A percentile compares a stretch with the other conserved stretches of the same genome.
Evolutionary conservation across 2,113 vertebrate genomes (phyloP).

Genomic region (Cynoglossus semilaevis): DNA sequence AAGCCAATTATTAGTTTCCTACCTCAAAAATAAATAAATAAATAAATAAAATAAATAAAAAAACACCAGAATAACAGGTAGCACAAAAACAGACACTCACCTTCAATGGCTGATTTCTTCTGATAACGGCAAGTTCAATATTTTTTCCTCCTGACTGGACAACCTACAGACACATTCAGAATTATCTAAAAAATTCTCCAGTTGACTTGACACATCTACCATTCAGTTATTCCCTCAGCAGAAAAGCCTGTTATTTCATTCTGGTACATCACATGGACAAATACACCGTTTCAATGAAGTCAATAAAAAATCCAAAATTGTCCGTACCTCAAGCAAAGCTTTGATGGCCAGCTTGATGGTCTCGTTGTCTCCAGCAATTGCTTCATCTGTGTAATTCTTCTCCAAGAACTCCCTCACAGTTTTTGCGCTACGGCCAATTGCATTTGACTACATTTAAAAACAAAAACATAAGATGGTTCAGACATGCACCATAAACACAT

Average conservation of each 20-base stretch:
- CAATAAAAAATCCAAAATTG: neutral
- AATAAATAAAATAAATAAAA: too few relatives aligned
- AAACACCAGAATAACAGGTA: too few relatives aligned
- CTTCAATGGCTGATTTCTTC: slow-evolving; percentile 81
- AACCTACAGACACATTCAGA: slow-evolving; percentile 61
- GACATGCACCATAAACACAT: neutral
- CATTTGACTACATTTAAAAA: slow-evolving; percentile 73
- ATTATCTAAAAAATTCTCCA: too few relatives aligned
- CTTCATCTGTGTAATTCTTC: slow-evolving; percentile 82
- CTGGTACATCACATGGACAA: neutral
- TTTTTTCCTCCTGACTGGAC: slow-evolving; percentile 84
- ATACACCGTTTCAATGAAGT: neutral
- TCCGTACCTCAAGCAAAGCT: slow-evolving; percentile 82
- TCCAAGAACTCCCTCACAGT: slow-evolving; percentile 82
- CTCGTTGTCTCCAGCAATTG: slow-evolving; percentile 78
- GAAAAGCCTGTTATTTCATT: neutral
- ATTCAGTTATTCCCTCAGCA: neutral
- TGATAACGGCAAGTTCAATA: slow-evolving; percentile 78
- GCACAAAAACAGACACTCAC: too few relatives aligned
- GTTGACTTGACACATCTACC: neutral
- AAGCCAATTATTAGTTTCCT: too few relatives aligned
- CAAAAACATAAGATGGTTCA: neutral
- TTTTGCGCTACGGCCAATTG: slow-evolving; percentile 82
- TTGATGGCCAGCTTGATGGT: slow-evolving; percentile 81
- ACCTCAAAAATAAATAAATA: too few relatives aligned